Percentiles rank a stretch among this genome's conserved stretches.
Conservation (phyloP, 2,888 invertebrate species). For the Noctua janthina region DNA sequence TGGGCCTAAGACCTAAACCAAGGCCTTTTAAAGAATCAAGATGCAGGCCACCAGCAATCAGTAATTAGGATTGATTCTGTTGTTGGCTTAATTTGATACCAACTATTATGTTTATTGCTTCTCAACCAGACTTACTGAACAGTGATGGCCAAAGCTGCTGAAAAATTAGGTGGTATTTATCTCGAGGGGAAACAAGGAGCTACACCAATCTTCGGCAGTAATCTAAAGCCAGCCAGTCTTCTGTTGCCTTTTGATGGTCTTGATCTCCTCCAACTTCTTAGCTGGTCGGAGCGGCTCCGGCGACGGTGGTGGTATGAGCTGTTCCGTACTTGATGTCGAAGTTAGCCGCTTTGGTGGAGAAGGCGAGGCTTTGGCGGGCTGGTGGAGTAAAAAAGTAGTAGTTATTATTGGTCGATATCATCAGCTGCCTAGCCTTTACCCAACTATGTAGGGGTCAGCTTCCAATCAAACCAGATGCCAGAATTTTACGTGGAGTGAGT, state of each 20-base stretch:
- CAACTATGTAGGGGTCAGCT: not conserved
- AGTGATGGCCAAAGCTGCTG: not conserved
- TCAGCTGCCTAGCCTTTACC: not conserved
- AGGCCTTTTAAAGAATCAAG: not conserved
- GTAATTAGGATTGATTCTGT: not conserved
- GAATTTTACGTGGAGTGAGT: not conserved
- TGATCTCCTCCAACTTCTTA: constrained; percentile 89
- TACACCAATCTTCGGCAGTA: not conserved
- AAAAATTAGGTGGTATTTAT: not conserved
- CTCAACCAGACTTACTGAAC: not conserved
- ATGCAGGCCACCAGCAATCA: not conserved
- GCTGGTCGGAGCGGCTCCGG: constrained; percentile 82
- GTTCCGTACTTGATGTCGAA: constrained; percentile 88
- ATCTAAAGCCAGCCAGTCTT: constrained; percentile 91
- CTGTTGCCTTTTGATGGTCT: constrained; percentile 89
- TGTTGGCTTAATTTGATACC: not conserved
- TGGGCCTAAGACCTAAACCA: not conserved
- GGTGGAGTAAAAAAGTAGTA: not conserved
- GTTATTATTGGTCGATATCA: not conserved
- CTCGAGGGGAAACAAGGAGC: not conserved
- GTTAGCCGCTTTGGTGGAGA: constrained; percentile 78
- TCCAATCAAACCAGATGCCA: not conserved
- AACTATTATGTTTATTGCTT: not conserved
- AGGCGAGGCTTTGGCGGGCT: constrained; percentile 70
- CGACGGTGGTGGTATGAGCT: constrained; percentile 85